A percentile compares a stretch with the other conserved stretches of the same genome.
Evolutionary conservation across 2,797 vertebrate genomes (phyloP).

Genomic region (Premnoplex brunnescens): DNA sequence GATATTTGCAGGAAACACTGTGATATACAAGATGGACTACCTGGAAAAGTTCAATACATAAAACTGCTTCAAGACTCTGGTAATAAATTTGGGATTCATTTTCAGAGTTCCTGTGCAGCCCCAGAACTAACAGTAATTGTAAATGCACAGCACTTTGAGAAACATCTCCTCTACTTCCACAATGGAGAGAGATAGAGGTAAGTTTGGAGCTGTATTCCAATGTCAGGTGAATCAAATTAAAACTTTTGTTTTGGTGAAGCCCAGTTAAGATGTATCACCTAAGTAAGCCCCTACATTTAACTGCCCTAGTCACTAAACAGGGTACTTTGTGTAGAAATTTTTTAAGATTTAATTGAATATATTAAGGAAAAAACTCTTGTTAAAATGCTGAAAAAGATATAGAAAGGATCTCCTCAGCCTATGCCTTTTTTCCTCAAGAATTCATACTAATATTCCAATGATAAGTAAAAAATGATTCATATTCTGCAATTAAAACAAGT

Average conservation of each 20-base stretch:
- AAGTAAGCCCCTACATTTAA: neutral
- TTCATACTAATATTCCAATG: neutral
- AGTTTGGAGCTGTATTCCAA: neutral
- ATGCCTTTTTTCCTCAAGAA: neutral
- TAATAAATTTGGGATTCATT: neutral
- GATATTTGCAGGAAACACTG: neutral
- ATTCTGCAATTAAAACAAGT: neutral
- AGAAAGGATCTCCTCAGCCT: neutral
- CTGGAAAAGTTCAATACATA: neutral
- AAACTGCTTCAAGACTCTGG: neutral
- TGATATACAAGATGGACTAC: neutral
- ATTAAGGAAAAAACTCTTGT: neutral
- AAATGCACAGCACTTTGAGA: neutral
- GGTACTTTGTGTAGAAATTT: neutral
- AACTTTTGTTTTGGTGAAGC: neutral
- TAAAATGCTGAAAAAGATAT: neutral
- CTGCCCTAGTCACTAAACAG: neutral
- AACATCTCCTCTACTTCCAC: neutral
- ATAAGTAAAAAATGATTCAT: neutral
- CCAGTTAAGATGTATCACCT: neutral
- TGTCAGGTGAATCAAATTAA: neutral
- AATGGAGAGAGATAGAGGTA: fast-evolving
- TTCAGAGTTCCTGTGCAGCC: neutral
- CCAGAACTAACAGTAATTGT: neutral
- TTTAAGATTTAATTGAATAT: neutral